A percentile compares a stretch with the other conserved stretches of the same genome.
Conservation (phyloP, 2,888 invertebrate species). For the Zhuqinia jingwanae region DNA sequence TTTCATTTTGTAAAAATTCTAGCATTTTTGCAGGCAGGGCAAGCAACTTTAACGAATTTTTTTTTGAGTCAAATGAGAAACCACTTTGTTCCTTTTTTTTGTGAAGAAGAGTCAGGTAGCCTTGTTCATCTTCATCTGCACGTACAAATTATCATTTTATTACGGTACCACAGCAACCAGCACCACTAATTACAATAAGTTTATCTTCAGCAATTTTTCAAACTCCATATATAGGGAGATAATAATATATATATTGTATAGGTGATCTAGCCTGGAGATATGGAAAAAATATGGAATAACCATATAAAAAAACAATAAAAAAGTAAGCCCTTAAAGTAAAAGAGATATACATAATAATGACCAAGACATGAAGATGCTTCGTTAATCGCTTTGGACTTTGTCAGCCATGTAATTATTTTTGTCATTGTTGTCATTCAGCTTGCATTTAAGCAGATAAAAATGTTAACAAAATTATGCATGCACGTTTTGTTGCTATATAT, state of each 20-base stretch:
- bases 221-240: neutral
- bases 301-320: neutral
- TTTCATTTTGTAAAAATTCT: slow-evolving; percentile 28
- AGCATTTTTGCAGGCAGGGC: slow-evolving; percentile 10
- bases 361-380: neutral
- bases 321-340: neutral
- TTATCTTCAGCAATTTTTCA: slow-evolving; percentile 30
- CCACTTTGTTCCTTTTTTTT: neutral
- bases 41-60: slow-evolving; percentile 17
- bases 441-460: too few relatives aligned
- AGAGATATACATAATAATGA: neutral
- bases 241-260: neutral
- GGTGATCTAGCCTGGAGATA: neutral
- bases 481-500: too few relatives aligned
- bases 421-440: slow-evolving; percentile 13
- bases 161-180: neutral
- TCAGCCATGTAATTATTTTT: neutral
- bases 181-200: slow-evolving; percentile 12
- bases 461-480: too few relatives aligned
- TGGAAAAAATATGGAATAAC: neutral
- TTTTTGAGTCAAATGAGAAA: neutral
- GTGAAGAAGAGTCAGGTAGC: slow-evolving; percentile 10
- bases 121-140: slow-evolving; percentile 22
- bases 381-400: neutral
- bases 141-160: slow-evolving; percentile 11